Evolutionary conservation across 2,113 vertebrate species (phyloP), one percentile per base, ranked within the genome.

Genomic region (Grantiella picta): DNA sequence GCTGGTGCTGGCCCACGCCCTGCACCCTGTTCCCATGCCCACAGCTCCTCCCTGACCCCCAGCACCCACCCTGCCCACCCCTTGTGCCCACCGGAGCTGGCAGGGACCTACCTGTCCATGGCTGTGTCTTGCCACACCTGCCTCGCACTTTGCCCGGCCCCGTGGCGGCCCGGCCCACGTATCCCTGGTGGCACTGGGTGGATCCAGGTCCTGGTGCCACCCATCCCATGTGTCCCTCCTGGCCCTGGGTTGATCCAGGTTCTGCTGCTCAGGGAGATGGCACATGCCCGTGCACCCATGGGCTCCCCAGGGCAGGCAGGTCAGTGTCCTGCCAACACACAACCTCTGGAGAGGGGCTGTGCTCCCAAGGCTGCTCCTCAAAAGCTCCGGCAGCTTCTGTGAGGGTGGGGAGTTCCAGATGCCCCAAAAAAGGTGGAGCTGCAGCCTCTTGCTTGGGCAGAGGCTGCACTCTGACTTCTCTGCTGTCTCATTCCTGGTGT

Each of bases 1-100:
- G 19, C 38, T 36, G 13, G 5, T 24, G 36, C 64, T 40, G 40
- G 47, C 72, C 33, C 31, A n/a, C 5, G 2, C 25, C 24, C 60
- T 40, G 60, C n/a, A 45, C 57, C 68, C 10, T 6, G 33, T 29
- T 59, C 27, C 57, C 1, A 11, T 36, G 42, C 35, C 76, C 66
- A 40, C 49, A 11, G 16, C 40, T 63, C 24, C 16, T 13, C 31
- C 25, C 42, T 11, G 31, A 6, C 21, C 35, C 57, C 35, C 50
- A 42, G 59, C 59, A 57, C 22, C 27, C 57, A 21, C 31, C 59
- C 40, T 47, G 69, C n/a, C 40, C 49, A 64, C 9, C n/a, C 38
- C 17, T 17, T 2, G 5, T 23, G 38, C 40, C 73, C 7, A 0
- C 61, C 3, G 0, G 29, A 23, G 52, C 69, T 60, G 38, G 60